Base-by-base conservation (phyloP, 2,797 vertebrate species). In the Poecilia picta region DNA sequence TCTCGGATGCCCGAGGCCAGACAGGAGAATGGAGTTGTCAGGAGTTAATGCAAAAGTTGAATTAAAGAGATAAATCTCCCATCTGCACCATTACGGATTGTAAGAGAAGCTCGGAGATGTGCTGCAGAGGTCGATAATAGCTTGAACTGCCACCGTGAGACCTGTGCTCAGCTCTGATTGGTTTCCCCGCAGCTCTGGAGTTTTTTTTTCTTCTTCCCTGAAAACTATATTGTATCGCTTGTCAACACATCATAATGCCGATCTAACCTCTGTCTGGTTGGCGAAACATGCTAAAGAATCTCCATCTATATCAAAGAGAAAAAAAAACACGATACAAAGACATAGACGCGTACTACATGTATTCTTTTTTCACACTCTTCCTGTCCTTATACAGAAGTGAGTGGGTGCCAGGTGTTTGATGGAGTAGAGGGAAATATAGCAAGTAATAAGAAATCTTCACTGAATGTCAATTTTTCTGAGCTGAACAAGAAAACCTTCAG, bases 51-150 rank as follows among this genome's bases (percentile, higher is more conserved):
- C 82, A 41, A 59, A 88, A 91, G 94, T 85, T 91, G 89, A 94
- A 96, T 94, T 93, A 94, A 91, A 94, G 43, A 89, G 84, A 94
- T 93, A 93, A 92, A 94, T 94, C 92, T 95, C 91, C 92, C 78
- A 76, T 88, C 85, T 87, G 72, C 85, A 86, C 85, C 72, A 16
- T 85, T 59, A 45, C 66, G 41, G 88, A 82, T 72, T 16, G 72
- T 73, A 72, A 71, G 51, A 74, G 74, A 81, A 51, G 85, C 77
- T 81, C 41, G 0, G 28, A 82, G 79, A 84, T 46, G 75, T 71
- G 76, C 51, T 12, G 12, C 0, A 73, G 74, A 85, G 81, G 83
- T 90, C 64, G 68, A 86, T 89, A 85, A 87, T 53, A 76, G 81
- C 78, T 76, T 82, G 83, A 92, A 83, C 82, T 49, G 43, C 75